phyloP scores from a whole-genome alignment of 2,888 invertebrate genomes.

The Drosophila percnosoma region DNA sequence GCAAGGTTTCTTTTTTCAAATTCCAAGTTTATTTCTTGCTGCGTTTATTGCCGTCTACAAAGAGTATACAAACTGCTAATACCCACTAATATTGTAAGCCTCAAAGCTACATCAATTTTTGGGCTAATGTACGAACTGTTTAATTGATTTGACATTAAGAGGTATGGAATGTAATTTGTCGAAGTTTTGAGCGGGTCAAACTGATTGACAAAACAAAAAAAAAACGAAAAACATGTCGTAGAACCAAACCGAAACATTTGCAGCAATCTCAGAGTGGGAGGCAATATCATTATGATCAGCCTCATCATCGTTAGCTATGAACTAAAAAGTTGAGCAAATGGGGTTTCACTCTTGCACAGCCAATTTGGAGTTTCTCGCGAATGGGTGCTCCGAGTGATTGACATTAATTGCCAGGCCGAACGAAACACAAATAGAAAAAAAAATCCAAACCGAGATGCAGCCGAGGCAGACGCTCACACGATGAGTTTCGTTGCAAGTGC shows the following conservation, averaged over 20 bases:
- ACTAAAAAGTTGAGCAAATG: slow-evolving; percentile 10
- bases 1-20: neutral
- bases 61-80: neutral
- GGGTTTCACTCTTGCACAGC: slow-evolving; percentile 26
- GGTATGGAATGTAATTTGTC: slow-evolving; percentile 51
- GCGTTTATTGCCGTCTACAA: neutral
- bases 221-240: neutral
- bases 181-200: slow-evolving; percentile 19
- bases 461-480: slow-evolving; percentile 25
- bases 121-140: slow-evolving; percentile 30
- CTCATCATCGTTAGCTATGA: slow-evolving; percentile 18
- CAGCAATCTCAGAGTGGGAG: neutral
- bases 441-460: slow-evolving; percentile 8
- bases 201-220: slow-evolving; percentile 3
- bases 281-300: slow-evolving; percentile 28
- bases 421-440: slow-evolving; percentile 17
- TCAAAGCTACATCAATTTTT: slow-evolving; percentile 33
- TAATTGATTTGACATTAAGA: slow-evolving; percentile 74
- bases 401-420: slow-evolving; percentile 73
- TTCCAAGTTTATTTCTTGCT: neutral
- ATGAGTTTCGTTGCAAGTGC: slow-evolving; percentile 20
- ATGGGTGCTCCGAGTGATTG: slow-evolving; percentile 62
- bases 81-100: neutral
- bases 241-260: slow-evolving; percentile 1
- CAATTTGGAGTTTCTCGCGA: slow-evolving; percentile 26